Evolutionary conservation across 2,797 vertebrate genomes (phyloP).

Genomic region (Carcharodon carcharias): DNA sequence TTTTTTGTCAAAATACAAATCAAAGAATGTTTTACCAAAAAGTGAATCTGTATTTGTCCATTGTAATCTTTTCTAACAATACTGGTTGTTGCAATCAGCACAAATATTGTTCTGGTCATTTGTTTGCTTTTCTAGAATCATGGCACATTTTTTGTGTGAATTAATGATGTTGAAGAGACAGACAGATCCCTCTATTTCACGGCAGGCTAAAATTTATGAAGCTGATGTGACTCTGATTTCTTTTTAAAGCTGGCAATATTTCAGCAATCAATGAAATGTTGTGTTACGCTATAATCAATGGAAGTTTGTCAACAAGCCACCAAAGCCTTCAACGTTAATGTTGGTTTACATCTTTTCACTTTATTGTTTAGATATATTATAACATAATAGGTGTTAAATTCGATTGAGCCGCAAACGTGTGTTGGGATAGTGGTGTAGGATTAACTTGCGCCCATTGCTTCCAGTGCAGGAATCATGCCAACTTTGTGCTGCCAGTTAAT

Average conservation of each 20-base stretch:
- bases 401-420: neutral
- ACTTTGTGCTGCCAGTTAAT: neutral
- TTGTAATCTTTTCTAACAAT: neutral
- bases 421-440: neutral
- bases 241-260: slow-evolving; percentile 43
- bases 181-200: neutral
- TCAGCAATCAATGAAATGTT: slow-evolving; percentile 45
- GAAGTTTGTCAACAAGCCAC: slow-evolving; percentile 41
- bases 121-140: neutral
- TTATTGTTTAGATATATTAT: neutral
- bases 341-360: neutral
- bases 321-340: neutral
- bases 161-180: neutral
- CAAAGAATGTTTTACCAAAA: neutral
- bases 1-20: neutral
- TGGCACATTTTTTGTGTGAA: neutral
- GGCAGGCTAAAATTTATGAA: slow-evolving; percentile 8
- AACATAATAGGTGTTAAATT: neutral
- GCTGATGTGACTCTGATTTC: slow-evolving; percentile 45
- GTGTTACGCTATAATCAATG: slow-evolving; percentile 47
- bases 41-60: neutral
- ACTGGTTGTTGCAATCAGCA: neutral
- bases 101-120: neutral
- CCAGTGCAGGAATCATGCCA: neutral
- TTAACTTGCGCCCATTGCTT: neutral